A percentile compares a stretch with the other conserved stretches of the same genome.
phyloP scores from a whole-genome alignment of 2,113 vertebrate genomes.

The Megalops atlanticus region DNA sequence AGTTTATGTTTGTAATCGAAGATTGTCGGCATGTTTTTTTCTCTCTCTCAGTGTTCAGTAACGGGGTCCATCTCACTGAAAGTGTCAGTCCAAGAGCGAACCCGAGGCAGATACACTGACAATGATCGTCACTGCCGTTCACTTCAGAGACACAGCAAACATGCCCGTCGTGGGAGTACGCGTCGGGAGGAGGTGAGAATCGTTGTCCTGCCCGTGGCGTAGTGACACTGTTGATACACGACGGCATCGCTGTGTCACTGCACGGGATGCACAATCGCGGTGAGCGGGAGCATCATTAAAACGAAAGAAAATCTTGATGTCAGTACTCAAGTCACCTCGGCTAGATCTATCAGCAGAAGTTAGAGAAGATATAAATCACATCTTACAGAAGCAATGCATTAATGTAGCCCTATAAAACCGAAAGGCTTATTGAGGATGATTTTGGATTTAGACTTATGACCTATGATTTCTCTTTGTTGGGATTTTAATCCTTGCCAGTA shows the following conservation, averaged over 20 bases:
- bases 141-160: constrained; percentile 14
- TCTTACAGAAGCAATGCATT: too few relatives aligned
- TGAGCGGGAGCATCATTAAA: background rate
- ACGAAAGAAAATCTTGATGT: background rate
- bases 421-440: too few relatives aligned
- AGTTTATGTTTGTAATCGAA: constrained; percentile 66
- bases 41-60: constrained; percentile 55
- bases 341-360: too few relatives aligned
- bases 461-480: too few relatives aligned
- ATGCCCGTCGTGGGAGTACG: constrained; percentile 17
- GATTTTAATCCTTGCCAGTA: too few relatives aligned
- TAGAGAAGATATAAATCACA: too few relatives aligned
- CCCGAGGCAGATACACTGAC: background rate
- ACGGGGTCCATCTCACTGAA: constrained; percentile 63
- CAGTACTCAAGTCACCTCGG: constrained; percentile 1
- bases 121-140: background rate
- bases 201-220: background rate
- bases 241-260: background rate
- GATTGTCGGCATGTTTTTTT: constrained; percentile 71
- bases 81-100: background rate
- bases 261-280: background rate
- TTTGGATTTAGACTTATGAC: too few relatives aligned
- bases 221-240: background rate
- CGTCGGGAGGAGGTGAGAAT: background rate
- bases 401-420: too few relatives aligned